Evolutionary conservation across 2,888 invertebrate genomes (phyloP).

Genomic region (Macrophya annulata): DNA sequence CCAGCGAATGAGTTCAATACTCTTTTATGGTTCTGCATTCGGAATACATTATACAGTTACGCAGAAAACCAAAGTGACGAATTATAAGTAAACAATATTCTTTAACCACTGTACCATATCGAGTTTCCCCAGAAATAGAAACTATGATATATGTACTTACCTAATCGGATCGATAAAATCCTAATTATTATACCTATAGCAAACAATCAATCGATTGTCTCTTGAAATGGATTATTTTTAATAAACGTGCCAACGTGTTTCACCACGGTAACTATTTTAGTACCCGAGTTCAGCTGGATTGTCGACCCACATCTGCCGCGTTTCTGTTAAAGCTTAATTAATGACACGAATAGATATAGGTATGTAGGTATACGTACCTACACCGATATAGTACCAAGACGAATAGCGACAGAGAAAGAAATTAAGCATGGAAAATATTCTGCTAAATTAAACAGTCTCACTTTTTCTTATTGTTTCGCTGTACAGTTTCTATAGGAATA

Average conservation of each 20-base stretch:
- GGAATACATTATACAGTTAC: neutral
- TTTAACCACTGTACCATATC: neutral
- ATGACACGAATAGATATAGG: neutral
- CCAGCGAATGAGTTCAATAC: neutral
- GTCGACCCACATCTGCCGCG: conserved; percentile 30
- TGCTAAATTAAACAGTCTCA: neutral
- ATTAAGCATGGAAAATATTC: neutral
- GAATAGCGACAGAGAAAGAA: neutral
- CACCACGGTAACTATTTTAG: conserved; percentile 10
- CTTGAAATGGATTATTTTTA: conserved; percentile 8
- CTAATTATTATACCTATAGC: neutral
- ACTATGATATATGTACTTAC: neutral
- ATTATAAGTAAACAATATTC: neutral
- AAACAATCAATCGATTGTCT: neutral
- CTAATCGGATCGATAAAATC: neutral
- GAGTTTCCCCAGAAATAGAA: neutral
- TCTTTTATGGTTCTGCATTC: neutral
- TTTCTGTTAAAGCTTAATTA: conserved; percentile 7
- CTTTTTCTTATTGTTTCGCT: neutral
- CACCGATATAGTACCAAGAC: conserved; percentile 4
- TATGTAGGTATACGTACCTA: neutral
- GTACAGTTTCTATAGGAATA: neutral
- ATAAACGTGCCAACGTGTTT: conserved; percentile 23
- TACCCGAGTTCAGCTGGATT: conserved; percentile 6
- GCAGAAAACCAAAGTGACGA: too few species aligned